Evolutionary conservation across 2,888 invertebrate species (phyloP).

Genomic region (Diaphora mendica): DNA sequence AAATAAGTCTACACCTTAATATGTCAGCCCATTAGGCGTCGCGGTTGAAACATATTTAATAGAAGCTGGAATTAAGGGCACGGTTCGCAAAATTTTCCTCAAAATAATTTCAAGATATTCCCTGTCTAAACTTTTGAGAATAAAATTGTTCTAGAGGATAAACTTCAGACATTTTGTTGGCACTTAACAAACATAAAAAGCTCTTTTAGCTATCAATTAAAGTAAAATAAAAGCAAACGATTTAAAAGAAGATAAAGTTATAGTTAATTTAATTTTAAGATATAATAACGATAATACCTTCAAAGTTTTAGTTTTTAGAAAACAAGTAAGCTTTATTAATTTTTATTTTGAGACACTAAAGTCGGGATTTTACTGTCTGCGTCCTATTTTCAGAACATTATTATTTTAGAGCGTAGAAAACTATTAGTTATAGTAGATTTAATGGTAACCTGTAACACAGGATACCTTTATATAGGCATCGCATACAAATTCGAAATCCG

Average conservation of each 20-base stretch:
- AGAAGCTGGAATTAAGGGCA: conserved; percentile 18
- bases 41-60: conserved; percentile 23
- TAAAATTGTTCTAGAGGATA: conserved; percentile 4
- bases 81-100: conserved; percentile 10
- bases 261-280: too few species aligned
- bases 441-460: too few species aligned
- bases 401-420: too few species aligned
- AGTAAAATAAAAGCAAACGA: neutral
- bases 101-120: conserved; percentile 16
- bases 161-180: conserved; percentile 4
- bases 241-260: neutral
- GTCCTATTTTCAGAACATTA: neutral
- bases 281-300: neutral
- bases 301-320: neutral
- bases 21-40: conserved; percentile 15
- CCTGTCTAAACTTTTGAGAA: conserved; percentile 11
- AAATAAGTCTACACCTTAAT: conserved; percentile 12
- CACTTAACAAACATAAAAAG: conserved; percentile 1
- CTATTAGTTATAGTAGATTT: too few species aligned
- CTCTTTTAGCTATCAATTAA: neutral
- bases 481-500: too few species aligned
- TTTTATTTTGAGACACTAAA: neutral
- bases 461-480: too few species aligned
- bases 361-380: neutral
- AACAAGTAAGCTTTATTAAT: neutral